Conservation (phyloP, 2,888 invertebrate species). For the Hyalella azteca region DNA sequence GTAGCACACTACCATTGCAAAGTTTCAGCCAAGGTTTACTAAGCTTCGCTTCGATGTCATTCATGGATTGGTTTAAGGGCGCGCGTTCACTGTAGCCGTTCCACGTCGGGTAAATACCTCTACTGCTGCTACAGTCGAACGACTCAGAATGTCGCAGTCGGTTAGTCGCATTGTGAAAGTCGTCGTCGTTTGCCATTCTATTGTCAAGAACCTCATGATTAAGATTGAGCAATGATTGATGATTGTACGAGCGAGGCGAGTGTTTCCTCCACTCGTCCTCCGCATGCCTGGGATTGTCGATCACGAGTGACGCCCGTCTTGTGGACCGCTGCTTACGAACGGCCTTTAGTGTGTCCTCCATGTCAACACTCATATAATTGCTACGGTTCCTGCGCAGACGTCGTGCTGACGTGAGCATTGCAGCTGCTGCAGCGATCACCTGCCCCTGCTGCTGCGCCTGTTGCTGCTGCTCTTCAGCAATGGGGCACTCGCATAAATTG, state of each 20-base stretch:
- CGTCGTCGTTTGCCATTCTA: not conserved
- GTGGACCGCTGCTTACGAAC: constrained; percentile 45
- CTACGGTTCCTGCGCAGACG: constrained; percentile 17
- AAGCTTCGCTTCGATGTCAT: not conserved
- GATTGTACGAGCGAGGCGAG: not conserved
- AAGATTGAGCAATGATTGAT: constrained; percentile 31
- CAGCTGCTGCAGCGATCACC: constrained; percentile 20
- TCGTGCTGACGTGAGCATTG: constrained; percentile 21
- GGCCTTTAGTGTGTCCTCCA: constrained; percentile 50
- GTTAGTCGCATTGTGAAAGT: constrained; percentile 15
- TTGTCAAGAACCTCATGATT: constrained; percentile 31
- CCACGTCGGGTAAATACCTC: constrained; percentile 39
- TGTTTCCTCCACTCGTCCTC: constrained; percentile 38
- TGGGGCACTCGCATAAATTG: constrained; percentile 54
- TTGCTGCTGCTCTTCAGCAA: constrained; percentile 52
- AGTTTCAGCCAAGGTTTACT: constrained; percentile 56
- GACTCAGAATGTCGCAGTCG: constrained; percentile 51
- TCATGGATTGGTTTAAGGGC: not conserved
- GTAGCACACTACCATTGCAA: constrained; percentile 54
- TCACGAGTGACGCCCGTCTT: constrained; percentile 48
- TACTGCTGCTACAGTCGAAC: constrained; percentile 50
- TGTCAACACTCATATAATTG: constrained; percentile 48
- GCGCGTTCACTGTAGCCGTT: not conserved
- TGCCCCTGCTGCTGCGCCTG: constrained; percentile 39
- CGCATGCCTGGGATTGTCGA: constrained; percentile 46